Evolutionary conservation across 2,888 invertebrate species (phyloP).

Genomic region (Mechanitis mazaeus): DNA sequence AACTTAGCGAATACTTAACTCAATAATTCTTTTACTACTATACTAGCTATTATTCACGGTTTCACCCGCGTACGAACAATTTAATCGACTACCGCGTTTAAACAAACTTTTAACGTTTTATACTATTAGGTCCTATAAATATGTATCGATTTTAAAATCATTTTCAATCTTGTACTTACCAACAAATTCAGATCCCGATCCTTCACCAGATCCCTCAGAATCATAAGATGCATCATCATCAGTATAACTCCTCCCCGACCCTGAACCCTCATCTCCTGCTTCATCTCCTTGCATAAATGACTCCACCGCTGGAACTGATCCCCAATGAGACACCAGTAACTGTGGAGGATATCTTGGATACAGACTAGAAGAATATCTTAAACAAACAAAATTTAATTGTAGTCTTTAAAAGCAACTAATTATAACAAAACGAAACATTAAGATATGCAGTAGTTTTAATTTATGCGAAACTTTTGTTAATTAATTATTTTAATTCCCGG

Average conservation of each 20-base stretch:
- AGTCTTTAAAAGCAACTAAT: neutral
- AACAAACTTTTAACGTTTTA: too few species aligned
- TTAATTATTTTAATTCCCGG: neutral
- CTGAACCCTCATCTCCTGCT: constrained; percentile 76
- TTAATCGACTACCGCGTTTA: too few species aligned
- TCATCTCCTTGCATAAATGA: constrained; percentile 79
- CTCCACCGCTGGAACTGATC: constrained; percentile 53
- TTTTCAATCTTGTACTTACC: constrained; percentile 39
- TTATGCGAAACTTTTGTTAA: neutral
- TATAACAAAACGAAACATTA: neutral
- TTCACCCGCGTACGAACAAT: too few species aligned
- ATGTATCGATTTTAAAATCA: too few species aligned
- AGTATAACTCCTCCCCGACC: constrained; percentile 74
- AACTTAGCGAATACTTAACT: too few species aligned
- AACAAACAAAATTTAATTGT: neutral
- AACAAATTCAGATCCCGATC: constrained; percentile 55
- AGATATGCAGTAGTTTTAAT: neutral
- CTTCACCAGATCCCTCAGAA: constrained; percentile 66
- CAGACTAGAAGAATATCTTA: neutral
- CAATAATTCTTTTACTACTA: too few species aligned
- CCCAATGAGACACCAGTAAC: constrained; percentile 58
- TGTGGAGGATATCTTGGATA: constrained; percentile 31
- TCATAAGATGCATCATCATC: constrained; percentile 71
- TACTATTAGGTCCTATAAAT: too few species aligned
- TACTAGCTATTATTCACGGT: too few species aligned